phyloP scores from a whole-genome alignment of 64 coral and sea anemone species.

The Montipora cactus region DNA sequence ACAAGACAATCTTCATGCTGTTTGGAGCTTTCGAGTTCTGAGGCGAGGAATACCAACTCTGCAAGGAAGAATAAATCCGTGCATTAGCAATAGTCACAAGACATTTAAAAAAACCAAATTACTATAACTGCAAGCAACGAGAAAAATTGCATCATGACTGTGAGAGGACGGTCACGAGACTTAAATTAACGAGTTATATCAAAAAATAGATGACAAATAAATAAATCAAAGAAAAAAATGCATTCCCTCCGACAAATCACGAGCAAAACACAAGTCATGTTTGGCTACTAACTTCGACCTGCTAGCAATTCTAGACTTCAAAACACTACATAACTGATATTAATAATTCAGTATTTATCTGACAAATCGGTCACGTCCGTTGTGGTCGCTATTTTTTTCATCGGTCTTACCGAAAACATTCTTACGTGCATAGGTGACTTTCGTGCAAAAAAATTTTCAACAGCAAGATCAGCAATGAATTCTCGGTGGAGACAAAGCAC shows the following conservation, averaged over 20 bases:
- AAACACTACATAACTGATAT: background rate
- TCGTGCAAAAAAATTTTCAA: too few species aligned
- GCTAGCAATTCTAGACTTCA: background rate
- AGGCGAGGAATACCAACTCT: background rate
- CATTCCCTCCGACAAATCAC: background rate
- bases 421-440: background rate
- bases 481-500: background rate
- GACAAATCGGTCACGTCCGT: slow-evolving; percentile 32
- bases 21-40: slow-evolving; percentile 15
- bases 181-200: background rate
- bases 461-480: too few species aligned
- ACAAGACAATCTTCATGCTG: slow-evolving; percentile 94
- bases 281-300: background rate
- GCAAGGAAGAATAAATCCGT: background rate
- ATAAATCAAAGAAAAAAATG: background rate
- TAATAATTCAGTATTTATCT: slow-evolving; percentile 54
- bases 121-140: background rate
- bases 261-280: background rate
- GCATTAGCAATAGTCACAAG: background rate
- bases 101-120: background rate
- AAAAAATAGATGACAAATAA: background rate
- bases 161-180: background rate
- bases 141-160: slow-evolving; percentile 15
- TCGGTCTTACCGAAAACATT: background rate
- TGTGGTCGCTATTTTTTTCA: background rate